These are phyloP conservation scores for Cervus canadensis DNA, from an alignment of 2,113 vertebrate genomes.

Conservation along the genomic window DNA sequence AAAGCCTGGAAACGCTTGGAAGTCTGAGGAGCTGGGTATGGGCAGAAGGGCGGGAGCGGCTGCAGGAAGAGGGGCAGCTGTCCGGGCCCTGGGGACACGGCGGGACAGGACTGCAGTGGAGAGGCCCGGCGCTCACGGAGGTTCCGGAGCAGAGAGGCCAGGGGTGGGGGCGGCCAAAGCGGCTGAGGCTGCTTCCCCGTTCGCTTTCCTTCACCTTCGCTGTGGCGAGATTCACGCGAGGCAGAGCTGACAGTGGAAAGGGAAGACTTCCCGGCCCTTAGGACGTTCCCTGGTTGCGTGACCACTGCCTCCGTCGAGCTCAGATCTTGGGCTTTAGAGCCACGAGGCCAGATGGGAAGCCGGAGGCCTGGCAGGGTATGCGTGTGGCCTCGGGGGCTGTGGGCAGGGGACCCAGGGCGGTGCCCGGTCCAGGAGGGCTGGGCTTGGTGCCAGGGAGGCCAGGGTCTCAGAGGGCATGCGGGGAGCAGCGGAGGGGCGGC, in stretches of 20 bases:
- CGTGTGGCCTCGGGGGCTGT: background rate
- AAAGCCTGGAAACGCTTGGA: background rate
- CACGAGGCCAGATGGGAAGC: background rate
- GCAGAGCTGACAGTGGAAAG: background rate
- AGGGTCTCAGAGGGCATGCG: background rate
- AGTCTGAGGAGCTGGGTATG: background rate
- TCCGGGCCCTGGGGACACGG: background rate
- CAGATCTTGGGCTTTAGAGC: background rate
- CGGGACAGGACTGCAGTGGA: background rate
- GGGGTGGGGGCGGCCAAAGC: background rate
- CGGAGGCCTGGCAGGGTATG: background rate
- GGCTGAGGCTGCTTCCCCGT: background rate
- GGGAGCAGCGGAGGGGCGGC: rapidly evolving
- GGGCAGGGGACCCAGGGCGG: background rate
- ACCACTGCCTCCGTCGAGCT: background rate
- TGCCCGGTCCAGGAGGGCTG: background rate
- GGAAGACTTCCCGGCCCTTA: background rate
- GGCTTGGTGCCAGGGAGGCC: background rate
- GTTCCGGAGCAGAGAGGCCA: rapidly evolving
- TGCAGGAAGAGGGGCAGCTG: background rate
- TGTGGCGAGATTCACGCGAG: background rate
- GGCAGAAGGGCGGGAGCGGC: background rate
- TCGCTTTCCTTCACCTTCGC: too few relatives aligned
- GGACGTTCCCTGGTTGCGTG: background rate
- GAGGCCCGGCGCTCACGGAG: background rate